Evolutionary conservation across 2,888 invertebrate genomes (phyloP).

Genomic region (Pristionchus japonicus): DNA sequence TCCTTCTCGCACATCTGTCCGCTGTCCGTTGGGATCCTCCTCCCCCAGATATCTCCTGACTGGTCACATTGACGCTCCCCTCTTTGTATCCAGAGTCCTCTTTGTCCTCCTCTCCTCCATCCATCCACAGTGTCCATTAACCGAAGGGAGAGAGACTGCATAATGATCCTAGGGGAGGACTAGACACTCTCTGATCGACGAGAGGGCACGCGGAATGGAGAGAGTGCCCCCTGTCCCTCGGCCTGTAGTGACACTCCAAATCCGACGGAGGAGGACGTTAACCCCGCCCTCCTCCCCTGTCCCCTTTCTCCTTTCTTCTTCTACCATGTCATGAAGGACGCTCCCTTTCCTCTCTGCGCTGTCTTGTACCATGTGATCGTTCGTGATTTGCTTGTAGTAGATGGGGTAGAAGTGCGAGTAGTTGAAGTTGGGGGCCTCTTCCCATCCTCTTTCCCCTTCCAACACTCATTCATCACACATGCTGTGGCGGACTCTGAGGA

Average conservation of each 20-base stretch:
- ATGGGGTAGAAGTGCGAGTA: no score
- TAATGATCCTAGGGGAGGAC: background rate
- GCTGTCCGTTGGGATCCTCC: slow-evolving; percentile 35
- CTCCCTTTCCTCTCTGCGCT: background rate
- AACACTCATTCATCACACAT: slow-evolving; percentile 35
- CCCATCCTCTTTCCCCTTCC: background rate
- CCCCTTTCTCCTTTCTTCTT: background rate
- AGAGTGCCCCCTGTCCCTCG: slow-evolving; percentile 24
- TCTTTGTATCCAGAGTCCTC: background rate
- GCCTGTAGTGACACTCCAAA: background rate
- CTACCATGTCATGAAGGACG: background rate
- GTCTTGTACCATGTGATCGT: no score
- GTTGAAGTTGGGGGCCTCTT: no score
- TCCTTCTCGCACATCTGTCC: background rate
- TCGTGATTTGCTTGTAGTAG: no score
- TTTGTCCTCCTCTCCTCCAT: background rate
- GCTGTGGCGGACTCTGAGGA: slow-evolving; percentile 24
- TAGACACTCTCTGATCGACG: no score
- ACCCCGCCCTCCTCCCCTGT: slow-evolving; percentile 23
- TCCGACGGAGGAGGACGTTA: background rate
- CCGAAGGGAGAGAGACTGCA: background rate
- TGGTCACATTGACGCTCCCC: slow-evolving; percentile 31
- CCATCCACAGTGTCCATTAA: background rate
- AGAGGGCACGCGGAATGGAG: no score
- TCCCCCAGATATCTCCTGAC: background rate